phyloP scores from a whole-genome alignment of 2,113 vertebrate species.

The Strigops habroptila region DNA sequence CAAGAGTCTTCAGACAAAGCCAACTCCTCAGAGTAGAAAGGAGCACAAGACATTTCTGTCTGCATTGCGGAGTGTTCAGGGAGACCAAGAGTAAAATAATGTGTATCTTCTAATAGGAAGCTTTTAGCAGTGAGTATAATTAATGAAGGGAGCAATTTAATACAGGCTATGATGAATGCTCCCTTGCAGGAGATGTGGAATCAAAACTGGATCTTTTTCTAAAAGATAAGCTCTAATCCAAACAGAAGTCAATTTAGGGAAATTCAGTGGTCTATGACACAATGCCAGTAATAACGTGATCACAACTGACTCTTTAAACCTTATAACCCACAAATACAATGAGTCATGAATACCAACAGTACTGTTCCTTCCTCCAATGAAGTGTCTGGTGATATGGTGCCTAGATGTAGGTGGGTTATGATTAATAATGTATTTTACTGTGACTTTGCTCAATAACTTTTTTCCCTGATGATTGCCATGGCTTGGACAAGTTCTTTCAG shows the following conservation, averaged over 20 bases:
- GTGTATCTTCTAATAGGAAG: background rate
- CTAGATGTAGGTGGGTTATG: conserved; percentile 11
- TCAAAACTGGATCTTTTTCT: conserved; percentile 41
- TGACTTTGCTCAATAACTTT: background rate
- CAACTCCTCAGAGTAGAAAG: background rate
- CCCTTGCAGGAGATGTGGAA: background rate
- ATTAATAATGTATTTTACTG: conserved; percentile 10
- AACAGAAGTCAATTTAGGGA: conserved; percentile 2
- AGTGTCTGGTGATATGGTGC: background rate
- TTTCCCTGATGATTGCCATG: background rate
- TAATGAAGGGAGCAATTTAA: background rate
- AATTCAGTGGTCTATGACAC: background rate
- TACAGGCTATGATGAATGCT: background rate
- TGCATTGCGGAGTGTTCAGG: background rate
- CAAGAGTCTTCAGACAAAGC: background rate
- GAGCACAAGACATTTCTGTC: background rate
- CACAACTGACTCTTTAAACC: background rate
- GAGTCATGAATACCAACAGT: conserved; percentile 19
- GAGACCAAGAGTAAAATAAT: background rate
- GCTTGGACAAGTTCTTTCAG: background rate
- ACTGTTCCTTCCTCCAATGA: conserved; percentile 34
- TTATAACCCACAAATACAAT: background rate
- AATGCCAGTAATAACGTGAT: background rate
- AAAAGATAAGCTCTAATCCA: conserved; percentile 36
- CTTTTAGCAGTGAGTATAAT: background rate